Percentiles rank a stretch among this genome's conserved stretches.
Conservation (phyloP, 2,113 vertebrate species). For the Rhynchomys soricoides region DNA sequence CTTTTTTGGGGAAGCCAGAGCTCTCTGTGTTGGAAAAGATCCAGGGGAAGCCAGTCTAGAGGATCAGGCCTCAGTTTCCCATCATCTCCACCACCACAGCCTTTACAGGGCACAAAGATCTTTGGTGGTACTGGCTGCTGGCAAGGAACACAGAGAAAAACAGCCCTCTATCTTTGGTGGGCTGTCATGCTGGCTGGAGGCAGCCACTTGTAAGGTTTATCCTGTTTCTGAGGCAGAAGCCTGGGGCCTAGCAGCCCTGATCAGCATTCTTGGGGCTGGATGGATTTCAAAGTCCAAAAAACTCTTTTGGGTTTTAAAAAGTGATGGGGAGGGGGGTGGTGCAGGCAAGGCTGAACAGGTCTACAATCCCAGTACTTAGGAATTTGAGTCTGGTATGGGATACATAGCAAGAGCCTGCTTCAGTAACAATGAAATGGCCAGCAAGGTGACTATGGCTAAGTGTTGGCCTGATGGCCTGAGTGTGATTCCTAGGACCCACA, state of each 20-base stretch:
- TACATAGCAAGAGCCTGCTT: not conserved
- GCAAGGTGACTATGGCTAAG: not conserved
- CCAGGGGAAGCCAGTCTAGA: not conserved
- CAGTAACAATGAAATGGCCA: not conserved
- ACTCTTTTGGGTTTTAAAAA: constrained; percentile 13
- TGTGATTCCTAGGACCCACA: too few species aligned
- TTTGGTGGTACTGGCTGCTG: not conserved
- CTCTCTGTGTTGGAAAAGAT: constrained; percentile 56
- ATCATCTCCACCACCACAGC: not conserved
- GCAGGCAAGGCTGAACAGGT: not conserved
- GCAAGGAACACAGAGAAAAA: not conserved
- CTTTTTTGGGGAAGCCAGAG: constrained; percentile 76
- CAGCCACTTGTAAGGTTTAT: not conserved
- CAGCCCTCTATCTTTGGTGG: not conserved
- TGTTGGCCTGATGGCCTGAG: not conserved
- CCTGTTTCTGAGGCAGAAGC: not conserved
- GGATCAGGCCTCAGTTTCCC: constrained; percentile 57
- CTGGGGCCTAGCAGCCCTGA: not conserved
- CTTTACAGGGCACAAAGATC: not conserved
- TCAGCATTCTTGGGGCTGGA: not conserved
- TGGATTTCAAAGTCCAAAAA: constrained; percentile 31
- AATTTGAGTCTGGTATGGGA: not conserved
- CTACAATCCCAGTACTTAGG: not conserved
- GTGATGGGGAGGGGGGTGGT: not conserved
- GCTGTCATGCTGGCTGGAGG: not conserved